phyloP scores from a whole-genome alignment of 1,140 invertebrate species.

The Thaumatotibia leucotreta region DNA sequence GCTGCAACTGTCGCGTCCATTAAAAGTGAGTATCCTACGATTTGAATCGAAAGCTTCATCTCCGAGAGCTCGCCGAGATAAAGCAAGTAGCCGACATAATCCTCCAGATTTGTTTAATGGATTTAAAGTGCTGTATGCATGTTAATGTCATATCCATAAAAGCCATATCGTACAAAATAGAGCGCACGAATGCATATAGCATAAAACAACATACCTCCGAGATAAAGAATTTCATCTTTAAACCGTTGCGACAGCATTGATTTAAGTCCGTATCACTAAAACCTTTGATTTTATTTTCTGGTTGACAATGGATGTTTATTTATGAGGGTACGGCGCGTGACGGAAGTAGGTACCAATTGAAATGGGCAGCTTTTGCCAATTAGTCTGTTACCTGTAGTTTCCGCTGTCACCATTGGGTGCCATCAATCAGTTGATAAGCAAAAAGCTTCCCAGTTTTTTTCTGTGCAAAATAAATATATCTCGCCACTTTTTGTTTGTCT shows the following conservation, averaged over 20 bases:
- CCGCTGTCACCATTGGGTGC: not conserved
- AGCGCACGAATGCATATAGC: not conserved
- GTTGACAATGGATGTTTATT: constrained; percentile 9
- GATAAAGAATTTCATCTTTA: constrained; percentile 1
- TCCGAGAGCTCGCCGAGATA: constrained; percentile 28
- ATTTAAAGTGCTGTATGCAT: constrained; percentile 53
- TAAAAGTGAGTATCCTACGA: not conserved
- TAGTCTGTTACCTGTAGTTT: constrained; percentile 2
- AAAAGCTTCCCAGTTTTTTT: not conserved
- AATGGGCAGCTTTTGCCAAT: constrained; percentile 17
- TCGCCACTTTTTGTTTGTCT: not conserved
- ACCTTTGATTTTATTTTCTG: not conserved
- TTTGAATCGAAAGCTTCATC: not conserved
- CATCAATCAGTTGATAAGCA: not conserved
- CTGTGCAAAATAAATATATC: not conserved
- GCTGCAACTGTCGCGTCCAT: not conserved
- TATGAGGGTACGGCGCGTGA: constrained; percentile 7
- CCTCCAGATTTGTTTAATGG: constrained; percentile 58
- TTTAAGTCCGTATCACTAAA: not conserved
- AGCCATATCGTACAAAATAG: constrained; percentile 3
- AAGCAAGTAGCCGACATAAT: constrained; percentile 47
- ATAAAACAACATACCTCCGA: not conserved
- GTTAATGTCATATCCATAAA: constrained; percentile 59
- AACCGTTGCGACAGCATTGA: not conserved
- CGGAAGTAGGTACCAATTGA: constrained; percentile 17